Base-by-base conservation (phyloP, 1,140 invertebrate species). In the Achatina immaculata region DNA sequence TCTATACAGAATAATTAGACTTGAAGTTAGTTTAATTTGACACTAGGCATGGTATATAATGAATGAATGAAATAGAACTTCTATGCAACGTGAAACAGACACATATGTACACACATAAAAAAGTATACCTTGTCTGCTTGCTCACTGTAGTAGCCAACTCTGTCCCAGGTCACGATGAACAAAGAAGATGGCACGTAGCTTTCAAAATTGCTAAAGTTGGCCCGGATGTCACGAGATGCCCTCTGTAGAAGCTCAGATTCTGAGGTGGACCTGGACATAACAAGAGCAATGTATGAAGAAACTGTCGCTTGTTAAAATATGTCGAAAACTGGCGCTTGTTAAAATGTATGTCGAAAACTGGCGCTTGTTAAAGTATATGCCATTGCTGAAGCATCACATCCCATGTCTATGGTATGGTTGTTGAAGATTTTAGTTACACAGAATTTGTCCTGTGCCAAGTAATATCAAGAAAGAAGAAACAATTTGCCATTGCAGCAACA, bases 161-260 rank as follows among this genome's bases (percentile, higher is more conserved):
- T 93, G 45, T 94, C 90, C 95, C 95, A 96, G 0, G 95, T 96
- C 1, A 93, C 94, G 69, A 96, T 94, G 85, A 95, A 94, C 36
- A 95, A 90, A 88, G 92, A 93, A 68, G 89, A 91, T 0, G 95
- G 93, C 76, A 92, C 89, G 87, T 98, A 98, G 69, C 93, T 92
- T 1, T 89, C 86, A 36, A 94, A 93, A 19, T 93, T 92, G 40
- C 94, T 93, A 88, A 96, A 98, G 68, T 94, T 93, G 76, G 93
- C 93, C 51, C 94, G 93, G 4, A 98, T 91, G 71, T 94, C 93
- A 78, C 93, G 92, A 3, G 93, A 93, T 0, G 95, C 95, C 85
- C 94, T 93, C 7, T 93, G 88, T 24, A 97, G 82, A 0, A 95
- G 87, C 3, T 93, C 92, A 0, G 92, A 87, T 78, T 95, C 93